Percentiles rank a stretch among this genome's conserved stretches.
phyloP scores from a whole-genome alignment of 2,797 vertebrate species.

The Galago senegalensis region DNA sequence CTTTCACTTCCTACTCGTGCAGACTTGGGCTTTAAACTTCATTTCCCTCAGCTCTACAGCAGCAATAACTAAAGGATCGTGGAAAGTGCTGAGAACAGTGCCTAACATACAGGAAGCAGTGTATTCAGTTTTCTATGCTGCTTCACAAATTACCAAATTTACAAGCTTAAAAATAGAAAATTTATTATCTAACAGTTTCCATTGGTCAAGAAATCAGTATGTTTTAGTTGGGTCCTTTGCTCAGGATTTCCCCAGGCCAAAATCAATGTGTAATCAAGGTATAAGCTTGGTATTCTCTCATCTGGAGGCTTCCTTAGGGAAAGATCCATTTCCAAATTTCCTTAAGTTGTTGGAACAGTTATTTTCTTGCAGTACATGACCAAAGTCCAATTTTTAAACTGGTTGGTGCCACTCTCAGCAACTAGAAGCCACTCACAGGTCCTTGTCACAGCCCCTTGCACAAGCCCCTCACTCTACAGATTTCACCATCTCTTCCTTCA shows the following conservation, averaged over 20 bases:
- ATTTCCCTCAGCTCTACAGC: not conserved
- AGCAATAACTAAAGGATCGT: not conserved
- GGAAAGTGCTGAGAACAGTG: not conserved
- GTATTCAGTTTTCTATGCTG: constrained; percentile 12
- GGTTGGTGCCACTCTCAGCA: not conserved
- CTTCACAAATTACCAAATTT: not conserved
- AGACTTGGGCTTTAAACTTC: not conserved
- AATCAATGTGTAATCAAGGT: not conserved
- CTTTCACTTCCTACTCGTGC: not conserved
- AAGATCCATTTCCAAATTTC: not conserved
- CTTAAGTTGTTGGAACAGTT: not conserved
- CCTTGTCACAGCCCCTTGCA: not conserved
- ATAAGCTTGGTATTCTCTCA: not conserved
- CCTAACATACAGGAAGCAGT: not conserved
- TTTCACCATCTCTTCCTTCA: not conserved
- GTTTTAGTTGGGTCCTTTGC: not conserved
- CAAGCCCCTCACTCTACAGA: not conserved
- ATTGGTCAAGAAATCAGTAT: not conserved
- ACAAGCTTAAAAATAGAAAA: not conserved
- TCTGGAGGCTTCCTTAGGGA: not conserved
- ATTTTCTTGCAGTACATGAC: not conserved
- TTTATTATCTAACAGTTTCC: not conserved
- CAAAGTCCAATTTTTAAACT: not conserved
- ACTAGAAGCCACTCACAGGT: not conserved
- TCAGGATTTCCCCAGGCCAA: not conserved